Base-by-base conservation (phyloP, 2,113 vertebrate genomes). In the Hiodon tergisus region DNA sequence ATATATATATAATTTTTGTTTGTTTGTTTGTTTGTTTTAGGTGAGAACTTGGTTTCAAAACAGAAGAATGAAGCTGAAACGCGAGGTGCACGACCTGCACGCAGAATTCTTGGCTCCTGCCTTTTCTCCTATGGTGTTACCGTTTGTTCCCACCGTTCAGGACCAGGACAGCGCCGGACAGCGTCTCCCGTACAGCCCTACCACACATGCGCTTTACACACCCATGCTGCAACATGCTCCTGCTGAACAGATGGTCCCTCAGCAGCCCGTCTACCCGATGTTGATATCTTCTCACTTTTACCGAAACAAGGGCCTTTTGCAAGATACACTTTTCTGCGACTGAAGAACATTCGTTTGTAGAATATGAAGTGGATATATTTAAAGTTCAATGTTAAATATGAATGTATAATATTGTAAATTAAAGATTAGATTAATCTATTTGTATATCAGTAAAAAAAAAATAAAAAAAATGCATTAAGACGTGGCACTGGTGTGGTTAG, bases 1-100 rank as follows among this genome's bases (percentile, higher is more conserved):
- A 31, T 31, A 31, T 31, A 31, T 31, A 31, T 31, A 31, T 31
- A 10, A 4, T 54, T 17, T 9, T 47, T 61, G n/a, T 1, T 8
- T 62, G 47, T 4, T 53, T 72, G 53, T 61, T 5, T 59, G 1
- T 59, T 78, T 62, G 13, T 53, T 52, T 72, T 74, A 96, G 94
- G 89, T 95, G 17, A 91, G 92, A 78, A 94, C 91, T 2, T 96
- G 95, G 95, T 95, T 95, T 80, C 93, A 95, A 85, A 97, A 95
- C 81, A 86, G 94, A n/a, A 89, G 94, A 78, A 96, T 93, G 94
- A 95, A 95, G 72, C 77, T 93, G 72, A 97, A 95, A 72, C 87
- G 92, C 2, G 91, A 94, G 66, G 81, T 92, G 10, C 92, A 93
- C 76, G 92, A 93, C 70, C 82, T 88, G 67, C 84, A 82, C 31